Base-by-base conservation (phyloP, 1,140 invertebrate species). In the Drosophila guanche region DNA sequence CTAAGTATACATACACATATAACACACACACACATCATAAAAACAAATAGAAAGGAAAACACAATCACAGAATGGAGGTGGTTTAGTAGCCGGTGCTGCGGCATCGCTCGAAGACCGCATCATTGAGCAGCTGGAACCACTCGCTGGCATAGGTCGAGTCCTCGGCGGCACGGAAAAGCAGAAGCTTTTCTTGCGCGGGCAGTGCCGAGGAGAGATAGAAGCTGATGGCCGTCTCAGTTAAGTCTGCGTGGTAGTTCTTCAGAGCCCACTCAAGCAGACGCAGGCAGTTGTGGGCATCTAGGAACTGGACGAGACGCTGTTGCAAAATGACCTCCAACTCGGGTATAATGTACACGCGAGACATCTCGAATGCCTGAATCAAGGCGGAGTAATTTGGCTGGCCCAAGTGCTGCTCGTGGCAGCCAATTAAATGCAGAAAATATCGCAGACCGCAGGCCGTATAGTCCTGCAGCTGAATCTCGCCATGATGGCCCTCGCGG, bases 301-400 rank as follows among this genome's bases (percentile, higher is more conserved):
- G 47, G 14, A 81, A 68, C 16, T 69, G 53, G n/a, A 91, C 75
- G 1, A 91, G 62, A 0, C 89, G 40, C 22, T 90, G 57, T 14
- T 89, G 72, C 27, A 91, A 56, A 5, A 79, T 40, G 25, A 43
- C 14, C 65, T 91, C 90, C 80, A 91, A 58, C 1, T 84, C 76
- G n/a, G 75, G 76, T 50, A 91, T 86, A 7, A 91, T 91, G 53
- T 91, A 91, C 22, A 91, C 78, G 4, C 90, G 79, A 0, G 89
- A 83, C 76, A 91, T 89, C 41, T 91, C 90, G 43, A 84, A 91
- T 12, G 90, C 90, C 50, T 91, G 89, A 40, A 91, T 29, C n/a
- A 91, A 29, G 5, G 90, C 84, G 1, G 68, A 27, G 55, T 90
- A 90, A 40, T 91, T 71, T 8, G 70, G 62, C 40, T 67, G 66